Conservation (phyloP, 1,140 invertebrate genomes). For the Zelostemma sp. region DNA sequence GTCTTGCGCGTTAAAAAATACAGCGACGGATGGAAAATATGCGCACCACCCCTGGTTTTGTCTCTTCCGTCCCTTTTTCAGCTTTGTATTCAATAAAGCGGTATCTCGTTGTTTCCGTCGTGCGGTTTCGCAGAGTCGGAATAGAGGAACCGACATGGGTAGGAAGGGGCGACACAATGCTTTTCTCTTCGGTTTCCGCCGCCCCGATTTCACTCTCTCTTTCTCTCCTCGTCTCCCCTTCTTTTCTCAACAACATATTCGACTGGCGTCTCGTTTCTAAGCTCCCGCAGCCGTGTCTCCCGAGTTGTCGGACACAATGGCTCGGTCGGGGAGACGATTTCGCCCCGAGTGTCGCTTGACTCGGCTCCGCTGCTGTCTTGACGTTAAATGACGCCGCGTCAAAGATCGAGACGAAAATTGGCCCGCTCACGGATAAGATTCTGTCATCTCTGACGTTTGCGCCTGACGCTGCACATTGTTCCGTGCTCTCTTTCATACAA, state of each 20-base stretch:
- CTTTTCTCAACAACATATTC: constrained; percentile 3
- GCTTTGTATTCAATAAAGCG: constrained; percentile 41
- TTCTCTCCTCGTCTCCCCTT: not conserved
- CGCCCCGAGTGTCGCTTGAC: constrained; percentile 42
- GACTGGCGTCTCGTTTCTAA: constrained; percentile 21
- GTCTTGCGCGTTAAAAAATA: too few relatives aligned
- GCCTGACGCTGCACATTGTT: too few relatives aligned
- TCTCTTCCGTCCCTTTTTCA: constrained; percentile 32
- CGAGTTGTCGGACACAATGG: constrained; percentile 46
- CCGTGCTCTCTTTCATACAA: too few relatives aligned
- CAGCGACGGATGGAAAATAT: constrained; percentile 26
- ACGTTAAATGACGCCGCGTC: constrained; percentile 36
- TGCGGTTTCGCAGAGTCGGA: constrained; percentile 7
- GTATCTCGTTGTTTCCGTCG: constrained; percentile 31
- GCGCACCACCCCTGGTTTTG: constrained; percentile 25
- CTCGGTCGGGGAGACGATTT: constrained; percentile 31
- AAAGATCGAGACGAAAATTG: constrained; percentile 31
- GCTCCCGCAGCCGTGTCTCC: constrained; percentile 23
- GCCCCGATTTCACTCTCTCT: constrained; percentile 17
- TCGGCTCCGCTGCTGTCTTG: constrained; percentile 23
- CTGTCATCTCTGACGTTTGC: constrained; percentile 13
- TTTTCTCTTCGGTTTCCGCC: constrained; percentile 30
- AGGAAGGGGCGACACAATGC: constrained; percentile 30
- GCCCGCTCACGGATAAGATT: constrained; percentile 25
- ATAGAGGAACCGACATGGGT: not conserved